These are phyloP conservation scores for Bombyx huttoni DNA, from an alignment of 2,888 invertebrate genomes.

Conservation along the genomic window DNA sequence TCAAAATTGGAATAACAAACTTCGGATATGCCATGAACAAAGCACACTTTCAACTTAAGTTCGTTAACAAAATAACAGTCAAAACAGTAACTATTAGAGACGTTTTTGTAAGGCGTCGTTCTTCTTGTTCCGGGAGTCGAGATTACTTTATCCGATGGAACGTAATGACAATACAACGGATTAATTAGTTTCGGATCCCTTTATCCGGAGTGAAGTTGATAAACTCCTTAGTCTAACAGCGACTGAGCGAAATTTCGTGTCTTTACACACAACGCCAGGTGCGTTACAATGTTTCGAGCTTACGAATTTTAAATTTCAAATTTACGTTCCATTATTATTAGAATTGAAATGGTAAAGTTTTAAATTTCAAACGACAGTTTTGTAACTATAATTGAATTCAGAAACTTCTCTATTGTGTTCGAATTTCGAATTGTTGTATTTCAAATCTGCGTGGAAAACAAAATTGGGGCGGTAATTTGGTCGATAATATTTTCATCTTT, in stretches of 20 bases:
- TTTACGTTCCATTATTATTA: background rate
- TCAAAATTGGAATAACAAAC: too few species aligned
- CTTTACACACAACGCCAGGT: slow-evolving; percentile 5
- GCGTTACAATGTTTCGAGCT: background rate
- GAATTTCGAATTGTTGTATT: background rate
- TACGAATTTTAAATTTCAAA: background rate
- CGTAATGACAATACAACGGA: slow-evolving; percentile 17
- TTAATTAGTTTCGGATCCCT: slow-evolving; percentile 27
- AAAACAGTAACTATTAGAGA: background rate
- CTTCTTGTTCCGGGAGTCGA: background rate
- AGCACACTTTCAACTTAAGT: too few species aligned
- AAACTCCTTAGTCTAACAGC: slow-evolving; percentile 16
- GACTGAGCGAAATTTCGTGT: slow-evolving; percentile 5
- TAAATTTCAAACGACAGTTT: background rate
- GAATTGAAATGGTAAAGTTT: background rate
- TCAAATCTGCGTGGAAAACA: background rate
- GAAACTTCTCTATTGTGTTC: background rate
- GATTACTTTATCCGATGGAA: background rate
- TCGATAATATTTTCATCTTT: too few species aligned
- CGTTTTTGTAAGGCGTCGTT: background rate
- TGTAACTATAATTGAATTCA: background rate
- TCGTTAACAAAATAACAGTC: too few species aligned
- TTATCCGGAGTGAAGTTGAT: slow-evolving; percentile 21
- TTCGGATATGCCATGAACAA: too few species aligned
- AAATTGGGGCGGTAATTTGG: background rate